These are phyloP conservation scores for Cephus sareptanus DNA, from an alignment of 2,888 invertebrate genomes.

Conservation along the genomic window DNA sequence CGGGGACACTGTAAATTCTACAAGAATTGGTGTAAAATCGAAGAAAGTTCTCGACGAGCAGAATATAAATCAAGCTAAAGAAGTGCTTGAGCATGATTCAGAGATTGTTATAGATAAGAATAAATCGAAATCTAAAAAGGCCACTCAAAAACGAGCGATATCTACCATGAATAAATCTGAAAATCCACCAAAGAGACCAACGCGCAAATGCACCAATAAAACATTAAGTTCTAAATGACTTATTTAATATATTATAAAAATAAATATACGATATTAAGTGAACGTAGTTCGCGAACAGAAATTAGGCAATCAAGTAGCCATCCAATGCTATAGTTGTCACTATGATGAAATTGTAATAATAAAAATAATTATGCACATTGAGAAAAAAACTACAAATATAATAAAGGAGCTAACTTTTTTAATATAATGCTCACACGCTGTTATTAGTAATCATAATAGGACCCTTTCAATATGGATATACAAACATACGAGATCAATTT, in stretches of 20 bases:
- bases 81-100: not conserved
- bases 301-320: not conserved
- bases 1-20: not conserved
- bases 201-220: slow-evolving; percentile 26
- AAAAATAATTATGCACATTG: not conserved
- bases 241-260: not conserved
- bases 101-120: not conserved
- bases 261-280: not conserved
- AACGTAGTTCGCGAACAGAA: not conserved
- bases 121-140: not conserved
- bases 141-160: not conserved
- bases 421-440: not conserved
- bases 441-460: not conserved
- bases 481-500: slow-evolving; percentile 14
- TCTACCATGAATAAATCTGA: slow-evolving; percentile 15
- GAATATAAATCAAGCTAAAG: not conserved
- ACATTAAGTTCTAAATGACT: not conserved
- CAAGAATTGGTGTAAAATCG: not conserved
- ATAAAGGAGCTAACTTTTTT: not conserved
- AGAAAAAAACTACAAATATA: not conserved
- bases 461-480: not conserved
- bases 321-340: not conserved
- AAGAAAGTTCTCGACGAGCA: slow-evolving; percentile 12
- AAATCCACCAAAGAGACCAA: slow-evolving; percentile 37
- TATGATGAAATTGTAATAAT: not conserved